Conservation (phyloP, 2,888 invertebrate genomes). For the Steinernema scapterisci region DNA sequence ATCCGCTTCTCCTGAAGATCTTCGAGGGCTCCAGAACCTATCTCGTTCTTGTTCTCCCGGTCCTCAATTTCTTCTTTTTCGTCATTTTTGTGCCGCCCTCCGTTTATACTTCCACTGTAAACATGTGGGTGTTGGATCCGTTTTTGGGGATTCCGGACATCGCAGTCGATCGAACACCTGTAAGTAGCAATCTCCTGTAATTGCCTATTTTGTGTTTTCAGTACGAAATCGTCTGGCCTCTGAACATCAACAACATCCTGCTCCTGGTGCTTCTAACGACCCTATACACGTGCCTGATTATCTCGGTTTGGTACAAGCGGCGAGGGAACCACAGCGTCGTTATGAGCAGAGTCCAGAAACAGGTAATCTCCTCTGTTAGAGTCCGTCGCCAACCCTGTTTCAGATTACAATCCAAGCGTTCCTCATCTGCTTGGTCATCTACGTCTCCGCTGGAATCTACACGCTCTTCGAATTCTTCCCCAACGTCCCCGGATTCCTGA, state of each 20-base stretch:
- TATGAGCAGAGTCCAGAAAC: conserved; percentile 14
- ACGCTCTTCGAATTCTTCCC: conserved; percentile 24
- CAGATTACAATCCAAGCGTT: conserved; percentile 16
- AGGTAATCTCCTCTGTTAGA: not conserved
- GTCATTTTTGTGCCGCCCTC: conserved; percentile 5
- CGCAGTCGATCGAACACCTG: not conserved
- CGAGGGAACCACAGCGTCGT: not conserved
- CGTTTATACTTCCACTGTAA: conserved; percentile 12
- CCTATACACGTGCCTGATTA: not conserved
- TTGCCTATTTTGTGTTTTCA: not conserved
- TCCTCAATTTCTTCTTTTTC: not conserved
- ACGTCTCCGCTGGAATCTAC: conserved; percentile 17
- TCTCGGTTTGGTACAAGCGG: conserved; percentile 14
- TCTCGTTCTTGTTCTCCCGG: not conserved
- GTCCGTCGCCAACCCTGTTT: not conserved
- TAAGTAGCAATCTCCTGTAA: not conserved
- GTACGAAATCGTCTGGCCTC: conserved; percentile 16
- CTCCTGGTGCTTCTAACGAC: not conserved
- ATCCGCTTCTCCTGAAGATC: not conserved
- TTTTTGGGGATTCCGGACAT: conserved; percentile 2
- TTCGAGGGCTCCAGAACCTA: conserved; percentile 1
- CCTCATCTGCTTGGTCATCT: conserved; percentile 27
- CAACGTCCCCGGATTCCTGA: conserved; percentile 6
- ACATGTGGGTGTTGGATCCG: conserved; percentile 20
- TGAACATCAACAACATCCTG: conserved; percentile 21